phyloP scores from a whole-genome alignment of 2,113 vertebrate species.

The Trematomus loennbergii region DNA sequence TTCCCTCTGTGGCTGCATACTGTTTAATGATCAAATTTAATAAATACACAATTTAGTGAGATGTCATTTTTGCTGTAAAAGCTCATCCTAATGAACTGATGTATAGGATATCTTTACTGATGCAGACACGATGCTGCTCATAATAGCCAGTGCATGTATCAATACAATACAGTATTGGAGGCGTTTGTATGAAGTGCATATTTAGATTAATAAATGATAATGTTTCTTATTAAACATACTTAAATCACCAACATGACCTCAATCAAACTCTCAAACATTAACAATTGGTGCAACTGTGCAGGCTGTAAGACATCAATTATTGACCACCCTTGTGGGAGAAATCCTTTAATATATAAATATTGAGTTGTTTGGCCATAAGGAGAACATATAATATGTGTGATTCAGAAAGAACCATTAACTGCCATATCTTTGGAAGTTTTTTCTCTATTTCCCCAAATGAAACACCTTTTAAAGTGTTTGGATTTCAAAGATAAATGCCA shows the following conservation, averaged over 20 bases:
- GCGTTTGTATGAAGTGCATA: neutral
- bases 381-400: neutral
- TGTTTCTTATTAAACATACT: neutral
- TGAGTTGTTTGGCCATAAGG: neutral
- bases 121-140: neutral
- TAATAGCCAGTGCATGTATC: neutral
- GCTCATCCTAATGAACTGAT: slow-evolving; percentile 14
- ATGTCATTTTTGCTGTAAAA: slow-evolving; percentile 1
- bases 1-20: neutral
- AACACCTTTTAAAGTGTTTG: slow-evolving; percentile 14
- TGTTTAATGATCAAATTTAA: slow-evolving; percentile 1
- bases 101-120: slow-evolving; percentile 10
- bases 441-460: slow-evolving; percentile 11
- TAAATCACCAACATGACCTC: slow-evolving; percentile 8
- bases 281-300: neutral
- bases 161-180: neutral
- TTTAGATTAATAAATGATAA: slow-evolving; percentile 4
- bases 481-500: slow-evolving; percentile 25
- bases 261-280: neutral
- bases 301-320: neutral
- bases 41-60: neutral
- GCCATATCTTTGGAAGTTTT: neutral
- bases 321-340: neutral
- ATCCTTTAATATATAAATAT: slow-evolving; percentile 16
- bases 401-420: neutral